Conservation (phyloP, 2,797 vertebrate genomes). For the Cheirogaleus major region DNA sequence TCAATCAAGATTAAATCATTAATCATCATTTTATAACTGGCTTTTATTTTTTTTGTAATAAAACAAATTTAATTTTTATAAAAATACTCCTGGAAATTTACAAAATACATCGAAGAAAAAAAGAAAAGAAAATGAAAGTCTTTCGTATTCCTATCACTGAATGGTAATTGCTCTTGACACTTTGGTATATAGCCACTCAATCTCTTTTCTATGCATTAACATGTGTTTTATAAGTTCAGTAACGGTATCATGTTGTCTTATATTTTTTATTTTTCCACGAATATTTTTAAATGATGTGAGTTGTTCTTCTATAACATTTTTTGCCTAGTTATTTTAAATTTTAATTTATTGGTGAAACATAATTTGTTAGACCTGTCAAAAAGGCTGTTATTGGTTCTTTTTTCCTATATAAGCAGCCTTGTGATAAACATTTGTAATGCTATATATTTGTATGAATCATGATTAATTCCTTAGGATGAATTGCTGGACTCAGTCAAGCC, state of each 20-base stretch:
- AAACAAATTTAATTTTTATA: background rate
- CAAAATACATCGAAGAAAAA: background rate
- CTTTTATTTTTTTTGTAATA: background rate
- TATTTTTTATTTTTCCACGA: background rate
- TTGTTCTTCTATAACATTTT: background rate
- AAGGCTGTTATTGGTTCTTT: background rate
- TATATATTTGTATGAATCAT: constrained; percentile 15
- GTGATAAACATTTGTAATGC: background rate
- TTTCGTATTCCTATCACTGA: background rate
- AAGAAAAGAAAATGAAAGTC: background rate
- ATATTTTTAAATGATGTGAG: constrained; percentile 16
- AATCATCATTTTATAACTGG: background rate
- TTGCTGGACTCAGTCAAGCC: background rate
- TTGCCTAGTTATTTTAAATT: background rate
- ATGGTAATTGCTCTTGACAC: background rate
- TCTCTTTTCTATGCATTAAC: background rate
- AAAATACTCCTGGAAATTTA: background rate
- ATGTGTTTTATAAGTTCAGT: background rate
- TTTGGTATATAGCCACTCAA: background rate
- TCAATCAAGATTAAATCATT: background rate
- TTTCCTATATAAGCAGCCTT: background rate
- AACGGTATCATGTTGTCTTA: background rate
- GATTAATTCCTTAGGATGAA: background rate
- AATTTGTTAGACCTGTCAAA: background rate
- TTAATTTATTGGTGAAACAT: constrained; percentile 39